These are phyloP conservation scores for Sturnus vulgaris DNA, from an alignment of 2,113 vertebrate genomes.

Conservation along the genomic window DNA sequence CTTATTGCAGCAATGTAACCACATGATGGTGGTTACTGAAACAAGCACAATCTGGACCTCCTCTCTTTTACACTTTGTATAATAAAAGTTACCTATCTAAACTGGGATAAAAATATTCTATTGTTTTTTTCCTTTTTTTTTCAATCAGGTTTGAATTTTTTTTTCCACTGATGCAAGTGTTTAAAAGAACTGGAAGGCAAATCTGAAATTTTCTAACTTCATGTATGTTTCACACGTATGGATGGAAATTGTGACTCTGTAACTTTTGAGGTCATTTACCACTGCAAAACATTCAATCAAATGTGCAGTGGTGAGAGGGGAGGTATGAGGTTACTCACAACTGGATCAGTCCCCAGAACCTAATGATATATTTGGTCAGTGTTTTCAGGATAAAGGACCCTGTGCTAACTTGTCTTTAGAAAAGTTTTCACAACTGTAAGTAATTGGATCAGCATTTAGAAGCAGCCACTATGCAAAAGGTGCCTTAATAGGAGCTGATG, in stretches of 20 bases:
- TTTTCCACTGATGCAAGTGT: neutral
- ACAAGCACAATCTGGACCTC: neutral
- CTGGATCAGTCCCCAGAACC: neutral
- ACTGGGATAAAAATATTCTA: neutral
- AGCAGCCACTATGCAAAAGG: neutral
- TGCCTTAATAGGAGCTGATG: neutral
- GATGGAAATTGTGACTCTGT: neutral
- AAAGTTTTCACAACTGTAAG: slow-evolving; percentile 17
- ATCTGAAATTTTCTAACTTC: neutral
- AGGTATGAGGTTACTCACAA: neutral
- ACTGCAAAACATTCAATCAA: neutral
- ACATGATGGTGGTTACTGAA: neutral
- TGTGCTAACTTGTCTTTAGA: neutral
- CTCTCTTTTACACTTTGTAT: neutral
- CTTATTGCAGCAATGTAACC: neutral
- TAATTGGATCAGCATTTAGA: neutral
- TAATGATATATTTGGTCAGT: neutral
- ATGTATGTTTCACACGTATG: fast-evolving
- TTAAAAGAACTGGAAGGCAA: neutral
- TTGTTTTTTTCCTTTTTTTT: neutral
- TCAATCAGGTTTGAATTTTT: neutral
- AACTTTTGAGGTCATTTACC: neutral
- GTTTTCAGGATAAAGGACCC: neutral
- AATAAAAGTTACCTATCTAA: neutral
- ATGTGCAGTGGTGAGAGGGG: neutral